A percentile compares a stretch with the other conserved stretches of the same genome.
Conservation (phyloP, 2,888 invertebrate genomes). For the Napeogenes sylphis region DNA sequence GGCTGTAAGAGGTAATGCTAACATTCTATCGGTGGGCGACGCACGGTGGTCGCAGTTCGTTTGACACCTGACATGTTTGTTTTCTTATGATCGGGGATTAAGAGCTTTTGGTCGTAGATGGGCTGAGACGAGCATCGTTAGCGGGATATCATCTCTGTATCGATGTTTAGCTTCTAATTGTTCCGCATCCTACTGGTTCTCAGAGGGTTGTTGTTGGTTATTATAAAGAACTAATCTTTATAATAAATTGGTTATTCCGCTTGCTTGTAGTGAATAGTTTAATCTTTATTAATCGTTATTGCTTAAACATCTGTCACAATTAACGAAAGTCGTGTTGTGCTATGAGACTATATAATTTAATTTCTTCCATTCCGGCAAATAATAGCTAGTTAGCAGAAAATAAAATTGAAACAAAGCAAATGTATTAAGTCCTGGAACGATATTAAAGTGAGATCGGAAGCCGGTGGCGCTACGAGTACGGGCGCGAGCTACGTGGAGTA, state of each 20-base stretch:
- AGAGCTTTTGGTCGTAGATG: conserved; percentile 28
- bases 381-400: conserved; percentile 38
- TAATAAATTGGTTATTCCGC: no score
- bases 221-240: no score
- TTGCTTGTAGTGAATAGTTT: not conserved
- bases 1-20: conserved; percentile 57
- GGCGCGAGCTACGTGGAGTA: conserved; percentile 35
- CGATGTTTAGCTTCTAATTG: not conserved
- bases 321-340: not conserved
- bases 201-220: no score
- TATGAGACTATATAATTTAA: conserved; percentile 17
- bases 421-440: conserved; percentile 44
- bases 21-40: conserved; percentile 38
- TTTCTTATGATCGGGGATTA: conserved; percentile 32
- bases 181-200: no score
- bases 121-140: conserved; percentile 27
- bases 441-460: conserved; percentile 47
- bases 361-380: conserved; percentile 28
- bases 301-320: not conserved
- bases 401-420: conserved; percentile 45
- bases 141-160: conserved; percentile 15
- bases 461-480: conserved; percentile 35
- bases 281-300: not conserved
- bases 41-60: conserved; percentile 37
- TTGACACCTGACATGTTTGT: conserved; percentile 41